phyloP scores from a whole-genome alignment of 2,113 vertebrate species.

The Myxocyprinus asiaticus region DNA sequence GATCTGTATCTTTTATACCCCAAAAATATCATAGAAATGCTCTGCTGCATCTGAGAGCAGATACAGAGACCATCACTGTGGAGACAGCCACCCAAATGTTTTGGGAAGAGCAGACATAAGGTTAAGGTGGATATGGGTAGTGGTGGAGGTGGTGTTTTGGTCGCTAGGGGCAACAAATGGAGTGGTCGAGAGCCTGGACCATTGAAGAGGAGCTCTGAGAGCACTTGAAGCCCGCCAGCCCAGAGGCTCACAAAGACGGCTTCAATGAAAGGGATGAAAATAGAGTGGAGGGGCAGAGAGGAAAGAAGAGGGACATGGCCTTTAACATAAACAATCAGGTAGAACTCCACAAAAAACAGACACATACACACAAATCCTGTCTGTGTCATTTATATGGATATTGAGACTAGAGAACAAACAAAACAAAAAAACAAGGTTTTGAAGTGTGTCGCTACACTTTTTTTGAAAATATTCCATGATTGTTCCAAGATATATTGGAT shows the following conservation, averaged over 20 bases:
- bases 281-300: constrained; percentile 57
- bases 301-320: constrained; percentile 50
- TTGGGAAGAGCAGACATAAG: constrained; percentile 87
- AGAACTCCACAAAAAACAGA: constrained; percentile 25
- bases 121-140: constrained; percentile 10
- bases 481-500: too few species aligned
- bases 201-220: constrained; percentile 91
- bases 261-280: constrained; percentile 73
- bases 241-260: constrained; percentile 79
- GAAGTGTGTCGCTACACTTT: constrained; percentile 2
- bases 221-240: constrained; percentile 82
- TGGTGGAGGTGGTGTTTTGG: constrained; percentile 76
- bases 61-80: constrained; percentile 74
- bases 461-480: too few species aligned
- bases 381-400: constrained; percentile 38
- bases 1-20: not conserved
- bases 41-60: constrained; percentile 40
- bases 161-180: constrained; percentile 99
- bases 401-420: constrained; percentile 28
- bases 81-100: constrained; percentile 85
- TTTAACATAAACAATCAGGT: constrained; percentile 36
- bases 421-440: constrained; percentile 11
- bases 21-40: not conserved
- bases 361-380: constrained; percentile 28
- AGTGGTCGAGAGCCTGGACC: constrained; percentile 88